These are phyloP conservation scores for Tuta absoluta DNA, from an alignment of 2,888 invertebrate genomes.

Conservation along the genomic window DNA sequence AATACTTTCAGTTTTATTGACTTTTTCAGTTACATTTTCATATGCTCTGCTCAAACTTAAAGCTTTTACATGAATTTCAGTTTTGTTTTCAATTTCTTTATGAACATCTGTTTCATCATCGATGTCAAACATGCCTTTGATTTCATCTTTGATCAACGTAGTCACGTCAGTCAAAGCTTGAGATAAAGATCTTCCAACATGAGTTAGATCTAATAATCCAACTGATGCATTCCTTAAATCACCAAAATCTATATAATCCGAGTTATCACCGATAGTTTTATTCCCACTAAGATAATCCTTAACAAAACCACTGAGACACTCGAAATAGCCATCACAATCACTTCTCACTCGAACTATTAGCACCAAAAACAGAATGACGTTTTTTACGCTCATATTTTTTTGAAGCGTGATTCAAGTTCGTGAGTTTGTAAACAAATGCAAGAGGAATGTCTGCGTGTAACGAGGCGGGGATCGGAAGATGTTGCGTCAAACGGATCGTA, in stretches of 20 bases:
- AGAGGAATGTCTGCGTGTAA: conserved; percentile 26
- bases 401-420: conserved; percentile 52
- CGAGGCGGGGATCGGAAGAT: not conserved
- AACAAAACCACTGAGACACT: conserved; percentile 51
- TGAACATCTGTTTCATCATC: conserved; percentile 36
- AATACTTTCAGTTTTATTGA: not conserved
- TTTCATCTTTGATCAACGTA: conserved; percentile 48
- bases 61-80: conserved; percentile 54
- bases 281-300: conserved; percentile 42
- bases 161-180: conserved; percentile 49
- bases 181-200: conserved; percentile 41
- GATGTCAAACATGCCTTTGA: conserved; percentile 41
- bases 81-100: conserved; percentile 47
- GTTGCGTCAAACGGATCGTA: not conserved
- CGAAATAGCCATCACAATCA: conserved; percentile 55
- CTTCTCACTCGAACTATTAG: conserved; percentile 41
- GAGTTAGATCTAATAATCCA: conserved; percentile 29
- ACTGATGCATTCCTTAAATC: not conserved
- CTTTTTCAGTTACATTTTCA: not conserved
- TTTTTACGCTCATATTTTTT: conserved; percentile 30
- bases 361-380: conserved; percentile 41
- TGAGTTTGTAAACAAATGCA: conserved; percentile 61
- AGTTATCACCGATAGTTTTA: not conserved
- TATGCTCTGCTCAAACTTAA: conserved; percentile 44
- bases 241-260: conserved; percentile 24